These are phyloP conservation scores for Trinorchestia longiramus DNA, from an alignment of 1,140 invertebrate species.

Conservation along the genomic window DNA sequence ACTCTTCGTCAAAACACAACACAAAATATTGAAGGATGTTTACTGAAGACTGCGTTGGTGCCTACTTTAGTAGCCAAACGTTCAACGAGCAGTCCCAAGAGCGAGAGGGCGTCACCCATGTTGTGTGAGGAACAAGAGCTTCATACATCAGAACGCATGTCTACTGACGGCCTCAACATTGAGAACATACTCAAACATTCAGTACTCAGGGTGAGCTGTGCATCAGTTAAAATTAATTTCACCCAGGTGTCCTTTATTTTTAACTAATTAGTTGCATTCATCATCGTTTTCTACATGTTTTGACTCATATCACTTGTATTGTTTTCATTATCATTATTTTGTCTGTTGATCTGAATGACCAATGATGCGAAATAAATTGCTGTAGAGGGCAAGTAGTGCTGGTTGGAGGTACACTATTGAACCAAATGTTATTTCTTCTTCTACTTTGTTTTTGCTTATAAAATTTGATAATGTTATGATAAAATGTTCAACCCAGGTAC, in stretches of 20 bases:
- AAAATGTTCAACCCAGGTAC: not conserved
- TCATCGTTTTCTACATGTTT: not conserved
- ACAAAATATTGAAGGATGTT: not conserved
- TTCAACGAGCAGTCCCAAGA: not conserved
- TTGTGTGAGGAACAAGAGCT: not conserved
- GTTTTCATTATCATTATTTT: not conserved
- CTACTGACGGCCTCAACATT: constrained; percentile 48
- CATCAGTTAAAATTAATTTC: not conserved
- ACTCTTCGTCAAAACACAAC: not conserved
- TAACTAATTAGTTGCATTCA: not conserved
- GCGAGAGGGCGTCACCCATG: not conserved
- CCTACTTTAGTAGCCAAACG: not conserved
- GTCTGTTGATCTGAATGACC: not conserved
- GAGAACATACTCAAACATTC: constrained; percentile 65
- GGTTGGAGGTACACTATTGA: not conserved
- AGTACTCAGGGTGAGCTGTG: constrained; percentile 60
- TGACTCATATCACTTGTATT: not conserved
- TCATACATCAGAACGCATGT: not conserved
- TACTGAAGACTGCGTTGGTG: not conserved
- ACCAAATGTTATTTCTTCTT: not conserved
- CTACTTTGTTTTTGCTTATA: not conserved
- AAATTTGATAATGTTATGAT: not conserved
- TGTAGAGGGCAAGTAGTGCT: not conserved
- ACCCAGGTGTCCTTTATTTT: not conserved
- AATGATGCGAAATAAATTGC: not conserved